These are phyloP conservation scores for Plagodis pulveraria DNA, from an alignment of 2,888 invertebrate genomes.

Conservation along the genomic window DNA sequence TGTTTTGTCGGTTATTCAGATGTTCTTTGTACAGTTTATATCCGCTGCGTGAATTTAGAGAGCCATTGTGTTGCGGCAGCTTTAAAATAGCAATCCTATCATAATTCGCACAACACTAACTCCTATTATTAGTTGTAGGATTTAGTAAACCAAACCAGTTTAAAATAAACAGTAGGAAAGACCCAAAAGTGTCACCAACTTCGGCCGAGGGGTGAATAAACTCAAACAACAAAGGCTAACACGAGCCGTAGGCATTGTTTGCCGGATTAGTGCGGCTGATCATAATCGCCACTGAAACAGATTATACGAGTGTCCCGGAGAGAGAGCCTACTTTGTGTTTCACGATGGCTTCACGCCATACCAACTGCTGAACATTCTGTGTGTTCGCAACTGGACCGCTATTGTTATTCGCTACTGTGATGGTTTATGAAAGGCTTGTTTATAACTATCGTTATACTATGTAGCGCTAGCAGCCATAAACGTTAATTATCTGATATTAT, in stretches of 20 bases:
- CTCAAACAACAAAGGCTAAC: constrained; percentile 20
- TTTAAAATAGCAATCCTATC: too few relatives aligned
- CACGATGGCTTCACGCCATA: not conserved
- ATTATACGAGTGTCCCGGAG: constrained; percentile 16
- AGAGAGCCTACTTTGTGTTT: constrained; percentile 3
- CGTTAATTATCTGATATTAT: too few relatives aligned
- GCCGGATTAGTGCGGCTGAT: constrained; percentile 25
- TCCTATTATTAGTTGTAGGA: not conserved
- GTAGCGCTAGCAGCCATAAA: not conserved
- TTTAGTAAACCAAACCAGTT: constrained; percentile 11
- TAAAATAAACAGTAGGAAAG: constrained; percentile 16
- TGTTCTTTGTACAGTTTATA: not conserved
- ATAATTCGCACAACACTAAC: too few relatives aligned
- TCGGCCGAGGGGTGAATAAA: constrained; percentile 7
- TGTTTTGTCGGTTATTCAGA: constrained; percentile 11
- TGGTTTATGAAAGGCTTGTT: constrained; percentile 2
- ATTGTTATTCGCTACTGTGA: not conserved
- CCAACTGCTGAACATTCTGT: not conserved
- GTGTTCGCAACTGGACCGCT: too few relatives aligned
- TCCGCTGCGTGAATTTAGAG: not conserved
- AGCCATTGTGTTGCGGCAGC: too few relatives aligned
- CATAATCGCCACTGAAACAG: constrained; percentile 25
- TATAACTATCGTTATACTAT: not conserved
- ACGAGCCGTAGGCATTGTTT: constrained; percentile 22
- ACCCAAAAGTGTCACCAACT: constrained; percentile 17